phyloP scores from a whole-genome alignment of 2,888 invertebrate genomes.

The Papilio gigon region DNA sequence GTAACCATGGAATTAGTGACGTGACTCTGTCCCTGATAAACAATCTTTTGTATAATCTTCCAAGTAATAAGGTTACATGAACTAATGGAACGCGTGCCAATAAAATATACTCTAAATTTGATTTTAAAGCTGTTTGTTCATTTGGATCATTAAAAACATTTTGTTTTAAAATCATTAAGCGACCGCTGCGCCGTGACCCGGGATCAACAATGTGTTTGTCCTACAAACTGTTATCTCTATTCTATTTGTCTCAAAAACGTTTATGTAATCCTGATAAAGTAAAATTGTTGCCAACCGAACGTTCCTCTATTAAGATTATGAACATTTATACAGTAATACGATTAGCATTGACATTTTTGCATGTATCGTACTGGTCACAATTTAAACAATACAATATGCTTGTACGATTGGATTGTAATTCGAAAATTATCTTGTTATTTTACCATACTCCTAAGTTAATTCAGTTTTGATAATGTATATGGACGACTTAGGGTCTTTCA shows the following conservation, averaged over 20 bases:
- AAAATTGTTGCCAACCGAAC: slow-evolving; percentile 16
- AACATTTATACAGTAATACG: neutral
- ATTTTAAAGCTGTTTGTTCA: too few relatives aligned
- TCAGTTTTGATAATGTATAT: too few relatives aligned
- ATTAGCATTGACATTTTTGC: neutral
- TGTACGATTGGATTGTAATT: too few relatives aligned
- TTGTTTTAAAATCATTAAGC: slow-evolving; percentile 21
- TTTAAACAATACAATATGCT: too few relatives aligned
- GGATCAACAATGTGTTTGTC: slow-evolving; percentile 34
- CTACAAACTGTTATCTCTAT: slow-evolving; percentile 29
- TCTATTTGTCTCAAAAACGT: slow-evolving; percentile 36
- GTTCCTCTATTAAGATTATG: neutral
- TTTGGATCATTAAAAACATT: slow-evolving; percentile 21
- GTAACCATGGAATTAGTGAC: slow-evolving; percentile 9
- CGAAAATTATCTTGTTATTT: too few relatives aligned
- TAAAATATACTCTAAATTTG: too few relatives aligned
- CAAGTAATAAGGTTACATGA: too few relatives aligned
- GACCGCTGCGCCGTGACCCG: slow-evolving; percentile 32
- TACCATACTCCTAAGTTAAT: too few relatives aligned
- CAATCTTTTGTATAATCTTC: too few relatives aligned
- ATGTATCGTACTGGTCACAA: neutral
- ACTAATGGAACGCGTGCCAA: too few relatives aligned
- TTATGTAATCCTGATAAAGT: slow-evolving; percentile 29
- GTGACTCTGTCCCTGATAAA: slow-evolving; percentile 7
- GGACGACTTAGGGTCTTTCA: too few relatives aligned